These are phyloP conservation scores for Scolopax mira DNA, from an alignment of 2,113 vertebrate species.

Conservation along the genomic window DNA sequence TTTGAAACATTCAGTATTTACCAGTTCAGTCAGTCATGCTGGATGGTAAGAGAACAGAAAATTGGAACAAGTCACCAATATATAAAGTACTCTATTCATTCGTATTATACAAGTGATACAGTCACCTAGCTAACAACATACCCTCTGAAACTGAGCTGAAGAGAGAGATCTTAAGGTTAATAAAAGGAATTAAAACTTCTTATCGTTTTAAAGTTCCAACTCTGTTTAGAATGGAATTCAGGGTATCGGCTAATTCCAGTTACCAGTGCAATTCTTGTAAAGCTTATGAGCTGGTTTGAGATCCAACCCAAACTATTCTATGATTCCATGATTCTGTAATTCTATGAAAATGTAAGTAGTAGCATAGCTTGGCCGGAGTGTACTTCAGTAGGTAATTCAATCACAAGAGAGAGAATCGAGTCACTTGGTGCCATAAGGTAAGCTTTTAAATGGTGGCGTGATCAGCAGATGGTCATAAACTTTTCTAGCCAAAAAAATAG, in stretches of 20 bases:
- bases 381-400: background rate
- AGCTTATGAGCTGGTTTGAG: background rate
- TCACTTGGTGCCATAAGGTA: background rate
- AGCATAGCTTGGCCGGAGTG: rapidly evolving
- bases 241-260: background rate
- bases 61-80: background rate
- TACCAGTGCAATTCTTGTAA: background rate
- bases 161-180: background rate
- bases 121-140: background rate
- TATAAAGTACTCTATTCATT: background rate
- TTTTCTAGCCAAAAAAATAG: background rate
- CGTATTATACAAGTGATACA: background rate
- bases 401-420: background rate
- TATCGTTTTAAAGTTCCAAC: background rate
- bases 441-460: background rate
- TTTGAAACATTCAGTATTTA: background rate
- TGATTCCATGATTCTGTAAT: background rate
- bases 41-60: background rate
- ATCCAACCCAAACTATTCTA: background rate
- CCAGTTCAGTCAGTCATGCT: background rate
- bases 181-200: background rate
- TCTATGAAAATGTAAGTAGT: background rate
- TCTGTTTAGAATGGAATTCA: background rate
- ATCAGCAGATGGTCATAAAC: background rate
- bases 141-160: background rate